Percentiles rank a stretch among this genome's conserved stretches.
Evolutionary conservation across 2,113 vertebrate genomes (phyloP).

Genomic region (Cavia aperea): DNA sequence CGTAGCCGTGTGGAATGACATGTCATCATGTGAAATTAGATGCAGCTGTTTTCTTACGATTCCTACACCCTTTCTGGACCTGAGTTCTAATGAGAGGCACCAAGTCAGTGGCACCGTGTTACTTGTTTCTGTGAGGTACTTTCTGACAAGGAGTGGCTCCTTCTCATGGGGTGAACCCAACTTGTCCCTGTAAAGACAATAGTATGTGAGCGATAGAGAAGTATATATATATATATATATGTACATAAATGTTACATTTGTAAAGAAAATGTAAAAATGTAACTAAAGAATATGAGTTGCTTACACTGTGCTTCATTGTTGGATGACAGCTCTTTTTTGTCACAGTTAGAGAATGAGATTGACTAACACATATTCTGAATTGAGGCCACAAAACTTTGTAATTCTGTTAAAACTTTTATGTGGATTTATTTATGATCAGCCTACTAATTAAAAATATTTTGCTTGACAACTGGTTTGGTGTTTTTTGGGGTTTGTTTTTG

Average conservation of each 20-base stretch:
- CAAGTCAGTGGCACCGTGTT: slow-evolving; percentile 70
- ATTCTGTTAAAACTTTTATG: slow-evolving; percentile 90
- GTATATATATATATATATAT: slow-evolving; percentile 74
- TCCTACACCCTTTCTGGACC: slow-evolving; percentile 72
- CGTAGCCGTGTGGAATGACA: slow-evolving; percentile 73
- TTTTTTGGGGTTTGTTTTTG: neutral
- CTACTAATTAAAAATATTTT: slow-evolving; percentile 93
- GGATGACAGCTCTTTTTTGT: slow-evolving; percentile 73
- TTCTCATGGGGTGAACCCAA: slow-evolving; percentile 75
- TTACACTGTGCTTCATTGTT: slow-evolving; percentile 70
- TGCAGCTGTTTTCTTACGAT: slow-evolving; percentile 67
- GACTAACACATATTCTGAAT: slow-evolving; percentile 69
- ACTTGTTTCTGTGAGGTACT: slow-evolving; percentile 77
- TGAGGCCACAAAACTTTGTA: slow-evolving; percentile 80
- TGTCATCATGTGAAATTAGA: slow-evolving; percentile 71
- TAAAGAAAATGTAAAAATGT: slow-evolving; percentile 85
- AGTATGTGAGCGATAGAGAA: slow-evolving; percentile 74
- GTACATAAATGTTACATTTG: slow-evolving; percentile 82
- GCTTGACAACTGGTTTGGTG: slow-evolving; percentile 73
- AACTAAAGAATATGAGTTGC: slow-evolving; percentile 76
- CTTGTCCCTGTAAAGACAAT: slow-evolving; percentile 77
- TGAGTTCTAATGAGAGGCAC: slow-evolving; percentile 71
- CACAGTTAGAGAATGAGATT: slow-evolving; percentile 73
- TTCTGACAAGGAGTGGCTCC: slow-evolving; percentile 77
- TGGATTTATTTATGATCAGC: slow-evolving; percentile 97